Evolutionary conservation across 2,113 vertebrate genomes (phyloP), one percentile per base, ranked within the genome.

Genomic region (Dipodomys merriami): DNA sequence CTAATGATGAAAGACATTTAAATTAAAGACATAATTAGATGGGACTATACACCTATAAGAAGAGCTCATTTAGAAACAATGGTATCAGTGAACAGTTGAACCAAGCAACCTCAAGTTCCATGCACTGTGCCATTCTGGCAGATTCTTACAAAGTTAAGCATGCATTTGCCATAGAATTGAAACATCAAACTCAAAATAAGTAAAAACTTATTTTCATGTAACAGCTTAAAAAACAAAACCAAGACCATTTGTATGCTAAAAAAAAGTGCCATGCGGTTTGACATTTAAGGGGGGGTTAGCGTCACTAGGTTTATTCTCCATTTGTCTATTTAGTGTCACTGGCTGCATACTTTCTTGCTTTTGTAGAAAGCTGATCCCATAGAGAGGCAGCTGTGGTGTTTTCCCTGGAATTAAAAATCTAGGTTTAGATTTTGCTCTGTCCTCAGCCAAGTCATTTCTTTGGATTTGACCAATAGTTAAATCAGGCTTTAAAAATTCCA

Each of bases 371-470:
- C 33, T 57, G 65, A 76, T 60, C 76, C 12, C 18, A 35, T 53
- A 44, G 19, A 49, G 44, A 90, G 30, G 44, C 5, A 86, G 68
- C 22, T 33, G 1, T 62, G 15, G 18, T 27, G 65, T 60, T 83
- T 35, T 91, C 95, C 25, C 68, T 90, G 53, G 44, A 22, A 74
- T 11, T 57, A 20, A 88, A 91, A 83, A 85, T 80, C n/a, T 92
- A 46, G 20, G 53, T 46, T 85, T 86, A 46, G 49, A 44, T n/a
- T 60, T 30, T 60, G 76, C 27, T 80, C 22, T 82, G 2, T 82
- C 44, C 19, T 93, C 35, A 72, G 44, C 49, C 80, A 94, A 79
- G 20, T 65, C 67, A 83, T 27, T 60, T 92, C 44, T 92, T 83
- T 92, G 83, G 86, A 4, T 33, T 65, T 91, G 29, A 60, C 7